A percentile compares a stretch with the other conserved stretches of the same genome.
These are phyloP conservation scores for Brachionus manjavacas DNA, from an alignment of 1,140 invertebrate species.

Conservation along the genomic window DNA sequence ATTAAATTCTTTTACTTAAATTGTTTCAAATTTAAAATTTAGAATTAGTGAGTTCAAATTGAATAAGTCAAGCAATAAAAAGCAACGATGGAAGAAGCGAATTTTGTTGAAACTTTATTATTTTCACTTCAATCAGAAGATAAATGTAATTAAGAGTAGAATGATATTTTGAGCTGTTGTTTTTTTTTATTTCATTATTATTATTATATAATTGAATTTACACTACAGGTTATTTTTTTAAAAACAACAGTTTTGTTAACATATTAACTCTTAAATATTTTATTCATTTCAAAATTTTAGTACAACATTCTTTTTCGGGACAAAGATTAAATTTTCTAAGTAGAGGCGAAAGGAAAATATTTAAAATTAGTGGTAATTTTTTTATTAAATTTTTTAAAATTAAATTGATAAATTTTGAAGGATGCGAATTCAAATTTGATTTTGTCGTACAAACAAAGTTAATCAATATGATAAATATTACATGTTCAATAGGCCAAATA, in stretches of 20 bases:
- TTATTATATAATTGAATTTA: too few relatives aligned
- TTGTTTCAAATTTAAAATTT: neutral
- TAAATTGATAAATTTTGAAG: too few relatives aligned
- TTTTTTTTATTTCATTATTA: too few relatives aligned
- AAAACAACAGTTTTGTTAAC: too few relatives aligned
- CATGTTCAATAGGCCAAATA: neutral
- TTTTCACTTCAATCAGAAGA: neutral
- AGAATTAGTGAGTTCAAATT: neutral
- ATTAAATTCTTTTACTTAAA: neutral
- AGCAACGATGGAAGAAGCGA: neutral
- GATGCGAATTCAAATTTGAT: neutral
- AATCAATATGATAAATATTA: neutral
- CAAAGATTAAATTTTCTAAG: neutral
- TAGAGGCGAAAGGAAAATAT: neutral
- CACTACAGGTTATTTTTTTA: too few relatives aligned
- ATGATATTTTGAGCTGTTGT: neutral
- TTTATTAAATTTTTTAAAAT: too few relatives aligned
- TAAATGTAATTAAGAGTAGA: neutral
- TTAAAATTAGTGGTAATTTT: neutral
- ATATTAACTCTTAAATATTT: too few relatives aligned
- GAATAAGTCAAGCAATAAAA: neutral
- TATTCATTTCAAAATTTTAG: too few relatives aligned
- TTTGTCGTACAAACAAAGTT: neutral
- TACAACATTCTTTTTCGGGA: neutral
- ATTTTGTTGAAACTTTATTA: neutral